A percentile compares a stretch with the other conserved stretches of the same genome.
Evolutionary conservation across 2,797 vertebrate genomes (phyloP).

Genomic region (Ceryle rudis): DNA sequence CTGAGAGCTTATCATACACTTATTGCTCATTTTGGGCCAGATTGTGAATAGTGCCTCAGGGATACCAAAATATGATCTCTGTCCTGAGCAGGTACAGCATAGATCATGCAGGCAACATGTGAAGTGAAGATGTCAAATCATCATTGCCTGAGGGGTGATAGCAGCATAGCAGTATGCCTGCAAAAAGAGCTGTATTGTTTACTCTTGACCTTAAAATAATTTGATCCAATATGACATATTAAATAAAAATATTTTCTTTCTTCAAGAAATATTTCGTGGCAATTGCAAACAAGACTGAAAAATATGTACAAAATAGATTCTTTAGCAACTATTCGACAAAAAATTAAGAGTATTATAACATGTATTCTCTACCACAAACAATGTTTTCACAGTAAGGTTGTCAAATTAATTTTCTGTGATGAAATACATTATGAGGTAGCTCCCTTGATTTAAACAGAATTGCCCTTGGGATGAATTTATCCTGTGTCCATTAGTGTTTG

Average conservation of each 20-base stretch:
- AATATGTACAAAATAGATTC: neutral
- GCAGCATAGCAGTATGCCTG: neutral
- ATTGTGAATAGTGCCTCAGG: neutral
- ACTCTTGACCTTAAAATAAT: constrained; percentile 43
- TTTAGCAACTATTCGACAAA: neutral
- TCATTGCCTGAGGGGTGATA: neutral
- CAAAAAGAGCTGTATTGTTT: constrained; percentile 38
- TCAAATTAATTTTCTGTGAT: constrained; percentile 20
- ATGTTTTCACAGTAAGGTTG: neutral
- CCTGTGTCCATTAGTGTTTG: neutral
- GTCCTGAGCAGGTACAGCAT: constrained; percentile 46
- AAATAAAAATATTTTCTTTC: constrained; percentile 42
- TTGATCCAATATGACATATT: constrained; percentile 23
- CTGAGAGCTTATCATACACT: neutral
- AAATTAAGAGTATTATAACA: neutral
- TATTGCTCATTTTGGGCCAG: constrained; percentile 5
- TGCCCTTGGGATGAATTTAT: constrained; percentile 20
- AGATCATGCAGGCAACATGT: neutral
- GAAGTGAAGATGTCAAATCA: constrained; percentile 50
- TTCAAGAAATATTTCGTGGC: constrained; percentile 27
- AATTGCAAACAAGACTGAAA: constrained; percentile 6
- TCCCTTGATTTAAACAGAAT: neutral
- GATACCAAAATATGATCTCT: neutral
- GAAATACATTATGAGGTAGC: neutral
- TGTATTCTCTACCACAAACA: neutral